Percentiles rank a stretch among this genome's conserved stretches.
Conservation (phyloP, 2,888 invertebrate genomes). For the Theretra japonica region DNA sequence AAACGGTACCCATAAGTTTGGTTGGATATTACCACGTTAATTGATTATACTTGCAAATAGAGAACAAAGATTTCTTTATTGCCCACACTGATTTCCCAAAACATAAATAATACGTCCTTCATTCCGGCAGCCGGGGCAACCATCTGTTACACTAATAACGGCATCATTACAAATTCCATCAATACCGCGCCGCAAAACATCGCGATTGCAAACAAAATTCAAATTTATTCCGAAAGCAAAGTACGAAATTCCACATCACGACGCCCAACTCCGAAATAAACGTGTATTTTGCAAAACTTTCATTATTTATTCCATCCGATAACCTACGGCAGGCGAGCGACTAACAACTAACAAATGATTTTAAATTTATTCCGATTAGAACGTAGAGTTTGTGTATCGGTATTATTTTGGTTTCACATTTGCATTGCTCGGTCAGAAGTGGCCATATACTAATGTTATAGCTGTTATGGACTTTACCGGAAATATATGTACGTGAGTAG, state of each 20-base stretch:
- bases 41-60: too few species aligned
- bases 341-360: constrained; percentile 35
- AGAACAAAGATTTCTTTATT: too few species aligned
- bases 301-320: constrained; percentile 38
- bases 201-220: constrained; percentile 27
- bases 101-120: neutral
- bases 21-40: too few species aligned
- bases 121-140: neutral
- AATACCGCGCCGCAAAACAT: constrained; percentile 26
- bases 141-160: constrained; percentile 22
- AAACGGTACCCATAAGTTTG: too few species aligned
- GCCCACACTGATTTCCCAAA: neutral
- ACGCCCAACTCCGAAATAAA: constrained; percentile 29
- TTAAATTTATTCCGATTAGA: constrained; percentile 33
- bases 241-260: constrained; percentile 27
- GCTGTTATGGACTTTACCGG: neutral
- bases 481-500: neutral
- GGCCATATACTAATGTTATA: neutral
- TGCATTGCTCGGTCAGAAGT: neutral
- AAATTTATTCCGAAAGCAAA: constrained; percentile 37
- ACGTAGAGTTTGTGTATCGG: constrained; percentile 28
- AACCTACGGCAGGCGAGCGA: constrained; percentile 29
- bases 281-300: constrained; percentile 33
- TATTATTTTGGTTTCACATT: constrained; percentile 17
- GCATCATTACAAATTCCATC: constrained; percentile 33